Percentiles rank a stretch among this genome's conserved stretches.
Conservation (phyloP, 2,888 invertebrate species). For the Parapristionchus giblindavisi region DNA sequence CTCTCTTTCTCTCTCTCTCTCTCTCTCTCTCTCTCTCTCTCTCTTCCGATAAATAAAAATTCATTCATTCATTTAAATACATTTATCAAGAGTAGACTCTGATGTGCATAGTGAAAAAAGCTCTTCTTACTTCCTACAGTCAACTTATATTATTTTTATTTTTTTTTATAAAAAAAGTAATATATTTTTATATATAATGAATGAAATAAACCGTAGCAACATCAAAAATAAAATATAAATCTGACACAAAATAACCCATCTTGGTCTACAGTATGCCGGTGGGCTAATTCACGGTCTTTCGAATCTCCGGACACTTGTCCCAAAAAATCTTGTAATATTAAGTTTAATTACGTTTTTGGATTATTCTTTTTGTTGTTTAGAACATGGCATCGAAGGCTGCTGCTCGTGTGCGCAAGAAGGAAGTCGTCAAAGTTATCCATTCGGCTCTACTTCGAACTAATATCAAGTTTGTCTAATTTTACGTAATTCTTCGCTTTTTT, state of each 20-base stretch:
- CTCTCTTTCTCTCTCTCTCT: not conserved
- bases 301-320: no score
- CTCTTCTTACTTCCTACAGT: no score
- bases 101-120: no score
- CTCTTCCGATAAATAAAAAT: no score
- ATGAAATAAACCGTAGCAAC: no score
- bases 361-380: not conserved
- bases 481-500: not conserved
- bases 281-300: no score
- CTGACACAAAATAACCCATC: no score
- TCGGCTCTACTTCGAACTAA: conserved; percentile 60
- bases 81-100: no score
- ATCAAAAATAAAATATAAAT: not conserved
- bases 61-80: no score
- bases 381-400: conserved; percentile 60
- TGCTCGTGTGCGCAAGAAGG: conserved; percentile 64
- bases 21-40: not conserved
- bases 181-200: not conserved
- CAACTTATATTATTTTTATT: no score
- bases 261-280: no score
- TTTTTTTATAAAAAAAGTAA: not conserved
- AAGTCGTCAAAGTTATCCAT: conserved; percentile 63
- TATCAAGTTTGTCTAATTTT: conserved; percentile 58
- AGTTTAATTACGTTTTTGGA: not conserved
- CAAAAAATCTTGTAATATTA: not conserved